Percentiles rank a stretch among this genome's conserved stretches.
Conservation (phyloP, 2,888 invertebrate genomes). For the Chelonus formosanus region DNA sequence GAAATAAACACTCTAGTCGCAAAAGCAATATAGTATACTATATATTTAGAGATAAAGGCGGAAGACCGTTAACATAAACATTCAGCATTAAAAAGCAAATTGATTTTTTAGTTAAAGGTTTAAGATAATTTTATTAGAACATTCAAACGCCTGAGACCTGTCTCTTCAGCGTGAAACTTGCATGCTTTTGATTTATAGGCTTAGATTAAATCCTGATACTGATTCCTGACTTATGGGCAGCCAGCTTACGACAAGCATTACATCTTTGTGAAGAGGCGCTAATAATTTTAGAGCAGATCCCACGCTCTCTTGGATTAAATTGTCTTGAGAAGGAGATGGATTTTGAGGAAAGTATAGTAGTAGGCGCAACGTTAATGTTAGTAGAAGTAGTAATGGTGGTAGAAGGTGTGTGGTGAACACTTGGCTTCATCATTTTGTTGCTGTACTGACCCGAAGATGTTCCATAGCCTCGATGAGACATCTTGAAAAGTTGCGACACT, state of each 20-base stretch:
- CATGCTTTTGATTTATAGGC: neutral
- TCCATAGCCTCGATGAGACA: conserved; percentile 81
- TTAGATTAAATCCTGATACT: neutral
- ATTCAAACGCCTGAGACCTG: conserved; percentile 20
- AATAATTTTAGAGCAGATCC: neutral
- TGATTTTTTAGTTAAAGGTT: neutral
- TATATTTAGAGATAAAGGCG: neutral
- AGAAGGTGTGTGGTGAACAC: neutral
- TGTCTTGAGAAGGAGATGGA: conserved; percentile 28
- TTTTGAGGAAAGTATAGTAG: conserved; percentile 19
- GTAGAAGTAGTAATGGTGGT: neutral
- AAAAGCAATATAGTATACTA: neutral
- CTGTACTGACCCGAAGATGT: conserved; percentile 56
- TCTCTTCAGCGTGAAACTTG: neutral
- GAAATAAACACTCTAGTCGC: neutral
- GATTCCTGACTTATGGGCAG: conserved; percentile 18
- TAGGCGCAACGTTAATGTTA: neutral
- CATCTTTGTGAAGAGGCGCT: conserved; percentile 27
- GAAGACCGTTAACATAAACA: neutral
- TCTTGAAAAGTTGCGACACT: conserved; percentile 73
- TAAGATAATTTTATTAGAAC: conserved; percentile 8
- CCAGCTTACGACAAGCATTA: conserved; percentile 27
- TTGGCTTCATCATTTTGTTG: conserved; percentile 34
- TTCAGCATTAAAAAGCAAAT: neutral
- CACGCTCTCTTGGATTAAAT: conserved; percentile 11